These are phyloP conservation scores for Pristis pectinata DNA, from an alignment of 2,797 vertebrate species.

Conservation along the genomic window DNA sequence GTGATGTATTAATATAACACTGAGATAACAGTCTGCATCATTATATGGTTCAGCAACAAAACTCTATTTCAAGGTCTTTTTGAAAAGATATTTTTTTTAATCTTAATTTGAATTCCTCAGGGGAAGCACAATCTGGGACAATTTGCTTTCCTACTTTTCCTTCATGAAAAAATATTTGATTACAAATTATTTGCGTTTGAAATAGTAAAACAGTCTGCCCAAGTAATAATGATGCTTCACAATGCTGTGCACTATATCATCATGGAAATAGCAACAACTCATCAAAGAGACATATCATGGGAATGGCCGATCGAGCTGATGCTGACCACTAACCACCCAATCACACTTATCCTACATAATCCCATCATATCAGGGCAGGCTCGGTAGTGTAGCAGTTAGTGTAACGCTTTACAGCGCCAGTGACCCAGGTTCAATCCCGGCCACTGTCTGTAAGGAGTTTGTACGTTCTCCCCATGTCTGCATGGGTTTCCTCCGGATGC, in stretches of 20 bases:
- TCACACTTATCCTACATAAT: too few species aligned
- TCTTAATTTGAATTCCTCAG: not conserved
- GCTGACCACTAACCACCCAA: too few species aligned
- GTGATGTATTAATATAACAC: not conserved
- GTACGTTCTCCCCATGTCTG: too few species aligned
- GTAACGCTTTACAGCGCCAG: too few species aligned
- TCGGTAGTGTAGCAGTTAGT: too few species aligned
- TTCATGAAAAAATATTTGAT: not conserved
- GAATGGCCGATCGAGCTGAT: too few species aligned
- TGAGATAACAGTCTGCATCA: not conserved
- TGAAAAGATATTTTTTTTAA: not conserved
- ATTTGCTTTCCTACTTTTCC: not conserved
- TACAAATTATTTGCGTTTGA: not conserved
- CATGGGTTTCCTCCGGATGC: too few species aligned
- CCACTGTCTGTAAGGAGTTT: too few species aligned
- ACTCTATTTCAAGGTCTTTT: not conserved
- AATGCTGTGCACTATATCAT: not conserved
- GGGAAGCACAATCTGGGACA: not conserved
- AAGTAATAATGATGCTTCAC: not conserved
- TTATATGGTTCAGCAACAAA: not conserved
- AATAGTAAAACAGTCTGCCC: not conserved
- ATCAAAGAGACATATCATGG: too few species aligned
- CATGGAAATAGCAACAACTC: not conserved
- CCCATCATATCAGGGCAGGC: too few species aligned
- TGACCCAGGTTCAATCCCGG: too few species aligned